Conservation (phyloP, 2,113 vertebrate species). For the Sceloporus tristichus region DNA sequence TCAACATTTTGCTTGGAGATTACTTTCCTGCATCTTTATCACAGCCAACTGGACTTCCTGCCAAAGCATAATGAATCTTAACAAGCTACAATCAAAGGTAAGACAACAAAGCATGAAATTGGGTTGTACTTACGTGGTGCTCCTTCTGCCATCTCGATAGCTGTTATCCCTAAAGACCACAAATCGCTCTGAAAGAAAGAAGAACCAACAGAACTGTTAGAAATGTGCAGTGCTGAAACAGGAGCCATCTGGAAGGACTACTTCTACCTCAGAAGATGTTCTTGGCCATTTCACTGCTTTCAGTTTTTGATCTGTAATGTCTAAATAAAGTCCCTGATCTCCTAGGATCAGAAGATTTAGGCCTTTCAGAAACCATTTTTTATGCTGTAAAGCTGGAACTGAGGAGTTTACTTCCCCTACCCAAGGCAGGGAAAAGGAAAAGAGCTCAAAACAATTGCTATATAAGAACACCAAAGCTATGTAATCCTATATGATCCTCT, state of each 20-base stretch:
- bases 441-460: background rate
- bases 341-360: background rate
- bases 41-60: fast-evolving
- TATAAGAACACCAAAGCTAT: slow-evolving; percentile 14
- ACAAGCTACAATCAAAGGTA: fast-evolving
- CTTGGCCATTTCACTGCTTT: background rate
- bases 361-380: slow-evolving; percentile 3
- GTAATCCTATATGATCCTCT: slow-evolving; percentile 28
- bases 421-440: background rate
- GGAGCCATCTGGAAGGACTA: background rate
- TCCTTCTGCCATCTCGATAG: slow-evolving; percentile 98
- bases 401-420: background rate
- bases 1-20: background rate
- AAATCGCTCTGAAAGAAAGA: slow-evolving; percentile 91
- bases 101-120: background rate
- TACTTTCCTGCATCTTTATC: fast-evolving
- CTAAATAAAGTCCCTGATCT: background rate
- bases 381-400: background rate
- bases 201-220: slow-evolving; percentile 54
- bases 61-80: slow-evolving; percentile 23
- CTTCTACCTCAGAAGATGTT: background rate
- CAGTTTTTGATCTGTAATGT: background rate
- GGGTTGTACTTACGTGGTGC: slow-evolving; percentile 94
- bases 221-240: fast-evolving
- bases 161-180: slow-evolving; percentile 98